Conservation (phyloP, 2,888 invertebrate species). For the Panorpa germanica region DNA sequence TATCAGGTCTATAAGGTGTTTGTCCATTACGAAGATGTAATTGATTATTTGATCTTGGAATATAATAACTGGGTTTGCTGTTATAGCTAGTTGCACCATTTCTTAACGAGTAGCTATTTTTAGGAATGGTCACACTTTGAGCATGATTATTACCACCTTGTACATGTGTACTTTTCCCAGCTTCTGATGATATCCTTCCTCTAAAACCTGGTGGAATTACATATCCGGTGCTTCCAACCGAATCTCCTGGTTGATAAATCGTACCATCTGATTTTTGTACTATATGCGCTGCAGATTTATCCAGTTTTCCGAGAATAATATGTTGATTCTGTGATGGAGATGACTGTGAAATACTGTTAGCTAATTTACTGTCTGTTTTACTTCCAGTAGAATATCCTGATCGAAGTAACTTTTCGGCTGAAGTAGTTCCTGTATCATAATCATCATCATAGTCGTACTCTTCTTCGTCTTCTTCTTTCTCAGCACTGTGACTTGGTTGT, state of each 20-base stretch:
- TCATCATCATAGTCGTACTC: constrained; percentile 44
- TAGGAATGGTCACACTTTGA: constrained; percentile 3
- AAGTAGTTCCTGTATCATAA: constrained; percentile 23
- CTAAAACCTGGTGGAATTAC: constrained; percentile 23
- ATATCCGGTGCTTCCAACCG: too few species aligned
- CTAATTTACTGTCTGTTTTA: constrained; percentile 7
- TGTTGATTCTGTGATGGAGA: constrained; percentile 46
- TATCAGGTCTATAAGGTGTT: constrained; percentile 32
- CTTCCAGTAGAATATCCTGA: constrained; percentile 20
- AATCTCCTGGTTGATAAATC: constrained; percentile 44
- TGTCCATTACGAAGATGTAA: constrained; percentile 16
- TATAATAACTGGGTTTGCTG: too few species aligned
- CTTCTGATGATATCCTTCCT: constrained; percentile 24
- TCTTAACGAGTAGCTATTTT: constrained; percentile 9
- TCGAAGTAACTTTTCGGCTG: constrained; percentile 23
- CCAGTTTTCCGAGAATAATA: constrained; percentile 35
- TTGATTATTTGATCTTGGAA: constrained; percentile 6
- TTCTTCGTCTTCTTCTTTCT: constrained; percentile 25
- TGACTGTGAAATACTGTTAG: too few species aligned
- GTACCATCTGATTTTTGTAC: constrained; percentile 37
- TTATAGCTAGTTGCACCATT: too few species aligned
- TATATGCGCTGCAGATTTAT: constrained; percentile 38
- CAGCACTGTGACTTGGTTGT: constrained; percentile 23
- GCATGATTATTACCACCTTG: constrained; percentile 9
- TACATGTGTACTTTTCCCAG: constrained; percentile 21